Evolutionary conservation across 2,888 invertebrate species (phyloP), one percentile per base, ranked within the genome.

Genomic region (Bhutanitis thaidina): DNA sequence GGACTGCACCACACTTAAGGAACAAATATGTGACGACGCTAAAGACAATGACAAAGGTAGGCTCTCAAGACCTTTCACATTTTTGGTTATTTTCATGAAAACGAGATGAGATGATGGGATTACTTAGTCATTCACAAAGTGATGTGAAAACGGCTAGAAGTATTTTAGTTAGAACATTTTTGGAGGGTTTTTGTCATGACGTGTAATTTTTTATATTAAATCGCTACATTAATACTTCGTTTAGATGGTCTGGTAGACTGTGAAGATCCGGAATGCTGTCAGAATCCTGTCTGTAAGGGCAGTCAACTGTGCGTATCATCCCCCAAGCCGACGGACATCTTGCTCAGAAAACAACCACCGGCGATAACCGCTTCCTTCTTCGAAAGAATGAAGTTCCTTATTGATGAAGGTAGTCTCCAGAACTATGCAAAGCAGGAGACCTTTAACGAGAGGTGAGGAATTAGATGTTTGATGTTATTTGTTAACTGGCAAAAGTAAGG

Each of bases 221-320:
- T 7, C 34, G 0, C 2, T 12, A 34, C 13, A 7, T 34, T 34
- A 34, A 12, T 25, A 37, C 37, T 15, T 32, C 1, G 13, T n/a
- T 15, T 82, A 99, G 99, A 99, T 91, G 98, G 98, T 49, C 92
- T 99, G 53, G 93, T 95, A 50, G 99, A 99, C 86, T 99, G 99
- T 77, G 96, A 98, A 80, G 99, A 99, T 90, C 98, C 98, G 0
- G 99, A 99, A 85, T 99, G 99, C 80, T 99, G 99, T 79, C 91
- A 93, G 54, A 94, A 93, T 75, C 91, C 93, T 49, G 92, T 93
- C 13, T 98, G 97, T 72, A 94, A 94, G 63, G 94, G 93, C 59
- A 96, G 96, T 68, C 95, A 97, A 70, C 93, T 97, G 51, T 99
- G 99, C 86, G 96, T 97, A 7, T 95, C 97, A 0, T 96, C 98